Base-by-base conservation (phyloP, 2,888 invertebrate species). In the Leptinotarsa rubiginosa region DNA sequence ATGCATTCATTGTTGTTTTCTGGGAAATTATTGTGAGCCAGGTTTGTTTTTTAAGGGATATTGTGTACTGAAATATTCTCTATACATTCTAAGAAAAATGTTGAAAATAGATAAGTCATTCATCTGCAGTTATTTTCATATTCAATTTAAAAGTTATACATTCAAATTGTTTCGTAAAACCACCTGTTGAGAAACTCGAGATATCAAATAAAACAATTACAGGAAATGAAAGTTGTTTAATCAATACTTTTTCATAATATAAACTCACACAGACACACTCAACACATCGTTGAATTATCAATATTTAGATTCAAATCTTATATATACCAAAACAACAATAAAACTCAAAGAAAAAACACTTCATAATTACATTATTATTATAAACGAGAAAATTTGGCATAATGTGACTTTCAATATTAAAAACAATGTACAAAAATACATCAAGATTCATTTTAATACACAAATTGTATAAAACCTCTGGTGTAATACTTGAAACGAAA, bases 241-340 rank as follows among this genome's bases (percentile, higher is more conserved):
- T 65, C 69, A 72, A 73, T 72, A 77, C 75, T 75, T 77, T 75
- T 72, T 75, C 72, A 75, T 75, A 74, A 78, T 80, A 81, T 80
- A 79, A 81, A 80, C 80, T 77, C 81, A 80, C 81, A 80, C 80
- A 62, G 78, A 79, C 81, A 81, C 81, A 79, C 81, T 78, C 77
- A 79, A 77, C 78, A 78, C 70, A 22, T 73, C 65, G 65, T 18
- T 47, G 66, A 70, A 56, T 65, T 68, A 65, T 71, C 31, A 50
- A 73, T 47, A 69, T 52, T 65, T 25, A 70, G 56, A 47, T 50
- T 64, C 59, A 62, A 70, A 25, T 71, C 65, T 22, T 16, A 65
- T 15, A 64, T 65, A 65, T 64, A 70, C 70, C 49, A 70, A 70
- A 16, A 66, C 25, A 47, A 66, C 64, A 50, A 77, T 73, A 64